These are phyloP conservation scores for Thaumetopoea pityocampa DNA, from an alignment of 1,140 invertebrate species.

Conservation along the genomic window DNA sequence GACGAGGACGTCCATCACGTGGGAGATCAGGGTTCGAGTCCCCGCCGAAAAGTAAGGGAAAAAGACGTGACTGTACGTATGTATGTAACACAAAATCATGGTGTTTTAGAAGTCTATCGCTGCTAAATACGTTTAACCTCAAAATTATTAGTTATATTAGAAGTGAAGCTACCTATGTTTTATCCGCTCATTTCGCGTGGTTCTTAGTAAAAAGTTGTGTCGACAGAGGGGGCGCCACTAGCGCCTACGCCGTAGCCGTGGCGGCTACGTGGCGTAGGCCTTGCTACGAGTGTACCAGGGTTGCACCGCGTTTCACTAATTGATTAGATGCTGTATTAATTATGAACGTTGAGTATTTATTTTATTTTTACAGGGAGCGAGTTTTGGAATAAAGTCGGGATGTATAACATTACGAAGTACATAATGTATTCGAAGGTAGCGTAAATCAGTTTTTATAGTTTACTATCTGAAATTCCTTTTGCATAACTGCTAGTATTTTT, in stretches of 20 bases:
- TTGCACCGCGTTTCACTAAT: conserved; percentile 23
- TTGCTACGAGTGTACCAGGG: conserved; percentile 47
- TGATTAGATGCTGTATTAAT: conserved; percentile 16
- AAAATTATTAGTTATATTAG: conserved; percentile 16
- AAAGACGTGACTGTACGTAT: too few species aligned
- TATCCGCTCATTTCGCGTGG: conserved; percentile 68
- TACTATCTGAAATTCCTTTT: too few species aligned
- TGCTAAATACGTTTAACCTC: too few species aligned
- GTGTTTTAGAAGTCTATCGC: too few species aligned
- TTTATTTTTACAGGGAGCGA: neutral
- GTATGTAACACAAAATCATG: too few species aligned
- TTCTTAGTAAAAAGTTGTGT: conserved; percentile 70
- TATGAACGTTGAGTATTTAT: conserved; percentile 4
- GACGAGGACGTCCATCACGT: too few species aligned
- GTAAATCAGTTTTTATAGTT: too few species aligned
- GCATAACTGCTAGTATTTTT: too few species aligned
- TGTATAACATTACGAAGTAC: too few species aligned
- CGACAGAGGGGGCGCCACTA: conserved; percentile 47
- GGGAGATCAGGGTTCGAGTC: too few species aligned
- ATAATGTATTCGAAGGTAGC: too few species aligned
- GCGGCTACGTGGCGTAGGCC: conserved; percentile 37
- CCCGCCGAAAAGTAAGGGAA: too few species aligned
- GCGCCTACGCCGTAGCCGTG: conserved; percentile 56
- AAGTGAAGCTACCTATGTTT: conserved; percentile 66
- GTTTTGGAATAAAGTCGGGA: neutral